Evolutionary conservation across 2,797 vertebrate species (phyloP).

Genomic region (Lepus townsendii): DNA sequence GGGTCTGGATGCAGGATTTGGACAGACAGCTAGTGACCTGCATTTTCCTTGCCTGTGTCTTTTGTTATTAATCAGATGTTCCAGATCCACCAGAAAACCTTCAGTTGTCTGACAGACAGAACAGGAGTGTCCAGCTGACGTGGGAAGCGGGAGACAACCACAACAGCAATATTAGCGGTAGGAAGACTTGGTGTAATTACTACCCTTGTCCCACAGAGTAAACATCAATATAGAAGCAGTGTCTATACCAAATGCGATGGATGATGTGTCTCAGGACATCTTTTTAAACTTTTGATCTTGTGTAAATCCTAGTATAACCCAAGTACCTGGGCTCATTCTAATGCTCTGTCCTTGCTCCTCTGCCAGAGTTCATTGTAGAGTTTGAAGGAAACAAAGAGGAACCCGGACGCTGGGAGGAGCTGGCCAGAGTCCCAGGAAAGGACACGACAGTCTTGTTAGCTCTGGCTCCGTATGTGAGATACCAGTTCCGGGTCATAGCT

Average conservation of each 20-base stretch:
- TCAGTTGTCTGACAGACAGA: slow-evolving; percentile 92
- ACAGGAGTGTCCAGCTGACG: slow-evolving; percentile 93
- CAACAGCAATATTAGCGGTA: slow-evolving; percentile 95
- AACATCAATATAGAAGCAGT: background rate
- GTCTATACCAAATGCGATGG: background rate
- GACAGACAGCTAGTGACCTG: background rate
- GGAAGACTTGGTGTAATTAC: background rate
- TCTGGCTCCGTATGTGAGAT: slow-evolving; percentile 93
- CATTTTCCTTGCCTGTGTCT: background rate
- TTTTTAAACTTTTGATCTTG: background rate
- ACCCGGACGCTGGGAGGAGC: slow-evolving; percentile 93
- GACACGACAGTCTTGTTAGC: slow-evolving; percentile 88
- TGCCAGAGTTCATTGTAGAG: slow-evolving; percentile 94
- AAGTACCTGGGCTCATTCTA: background rate
- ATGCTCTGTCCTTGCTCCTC: background rate
- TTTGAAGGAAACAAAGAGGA: slow-evolving; percentile 94
- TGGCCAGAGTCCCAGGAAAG: slow-evolving; percentile 89
- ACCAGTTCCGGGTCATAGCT: slow-evolving; percentile 93
- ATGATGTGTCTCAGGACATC: background rate
- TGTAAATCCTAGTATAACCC: background rate
- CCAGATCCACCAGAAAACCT: slow-evolving; percentile 94
- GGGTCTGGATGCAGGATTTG: background rate
- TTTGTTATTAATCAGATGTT: slow-evolving; percentile 90
- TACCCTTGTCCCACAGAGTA: background rate
- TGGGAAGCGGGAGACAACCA: slow-evolving; percentile 95